Percentiles rank a stretch among this genome's conserved stretches.
phyloP scores from a whole-genome alignment of 2,113 vertebrate genomes.

The Silurus glanis region DNA sequence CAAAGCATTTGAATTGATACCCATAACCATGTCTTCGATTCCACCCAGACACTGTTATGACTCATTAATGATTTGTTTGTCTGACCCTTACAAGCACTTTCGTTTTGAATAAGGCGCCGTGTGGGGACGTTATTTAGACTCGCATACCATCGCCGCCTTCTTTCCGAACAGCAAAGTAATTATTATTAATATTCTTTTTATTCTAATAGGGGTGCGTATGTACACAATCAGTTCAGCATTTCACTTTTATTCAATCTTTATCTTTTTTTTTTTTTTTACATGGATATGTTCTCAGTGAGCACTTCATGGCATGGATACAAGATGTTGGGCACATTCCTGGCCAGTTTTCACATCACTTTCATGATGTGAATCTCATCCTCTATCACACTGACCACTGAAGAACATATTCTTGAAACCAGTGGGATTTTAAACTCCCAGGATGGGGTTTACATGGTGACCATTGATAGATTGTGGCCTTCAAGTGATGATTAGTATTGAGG shows the following conservation, averaged over 20 bases:
- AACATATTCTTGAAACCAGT: too few relatives aligned
- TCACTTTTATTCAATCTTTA: slow-evolving; percentile 9
- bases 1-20: neutral
- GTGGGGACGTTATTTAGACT: slow-evolving; percentile 14
- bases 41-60: slow-evolving; percentile 23
- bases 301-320: neutral
- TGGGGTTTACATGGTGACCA: neutral
- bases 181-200: neutral
- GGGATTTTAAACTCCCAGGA: neutral
- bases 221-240: neutral
- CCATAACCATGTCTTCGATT: neutral
- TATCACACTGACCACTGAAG: too few relatives aligned
- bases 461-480: neutral
- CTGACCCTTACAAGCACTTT: slow-evolving; percentile 25
- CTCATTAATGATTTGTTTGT: slow-evolving; percentile 40
- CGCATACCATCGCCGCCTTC: neutral
- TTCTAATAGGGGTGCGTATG: neutral
- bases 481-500: neutral
- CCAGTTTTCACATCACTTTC: too few relatives aligned
- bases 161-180: neutral
- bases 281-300: neutral
- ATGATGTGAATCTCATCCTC: too few relatives aligned
- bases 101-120: slow-evolving; percentile 26
- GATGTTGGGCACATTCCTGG: too few relatives aligned
- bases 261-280: neutral